Evolutionary conservation across 2,797 vertebrate species (phyloP).

Genomic region (Monodelphis domestica): DNA sequence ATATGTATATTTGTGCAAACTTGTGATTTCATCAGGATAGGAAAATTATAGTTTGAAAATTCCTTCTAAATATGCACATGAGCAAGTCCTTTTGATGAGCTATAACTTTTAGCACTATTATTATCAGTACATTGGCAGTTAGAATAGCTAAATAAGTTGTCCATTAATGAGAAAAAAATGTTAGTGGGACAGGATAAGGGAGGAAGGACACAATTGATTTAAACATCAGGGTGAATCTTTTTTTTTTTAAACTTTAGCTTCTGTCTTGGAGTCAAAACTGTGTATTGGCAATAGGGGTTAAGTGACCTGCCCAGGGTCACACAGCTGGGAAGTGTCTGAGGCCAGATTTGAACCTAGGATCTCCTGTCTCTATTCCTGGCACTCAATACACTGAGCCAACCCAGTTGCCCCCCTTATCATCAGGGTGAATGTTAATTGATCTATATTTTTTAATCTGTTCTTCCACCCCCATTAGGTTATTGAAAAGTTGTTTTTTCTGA

Average conservation of each 20-base stretch:
- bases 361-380: too few relatives aligned
- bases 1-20: not conserved
- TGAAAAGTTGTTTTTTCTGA: too few relatives aligned
- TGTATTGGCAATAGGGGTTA: too few relatives aligned
- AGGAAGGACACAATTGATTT: slow-evolving; percentile 41
- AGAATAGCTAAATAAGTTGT: slow-evolving; percentile 72
- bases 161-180: slow-evolving; percentile 70
- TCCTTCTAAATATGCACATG: not conserved
- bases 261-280: too few relatives aligned
- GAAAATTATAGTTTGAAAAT: not conserved
- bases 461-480: too few relatives aligned
- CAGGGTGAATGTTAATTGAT: slow-evolving; percentile 59
- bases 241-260: too few relatives aligned
- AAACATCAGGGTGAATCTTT: slow-evolving; percentile 60
- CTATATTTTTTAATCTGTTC: too few relatives aligned
- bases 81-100: not conserved
- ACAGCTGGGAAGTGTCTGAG: too few relatives aligned
- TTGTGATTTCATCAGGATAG: not conserved
- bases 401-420: too few relatives aligned
- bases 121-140: slow-evolving; percentile 68
- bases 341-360: too few relatives aligned
- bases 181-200: not conserved
- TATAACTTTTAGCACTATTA: not conserved
- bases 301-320: too few relatives aligned
- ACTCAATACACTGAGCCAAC: too few relatives aligned